Conservation (phyloP, 2,888 invertebrate genomes). For the Dryobotodes eremita region DNA sequence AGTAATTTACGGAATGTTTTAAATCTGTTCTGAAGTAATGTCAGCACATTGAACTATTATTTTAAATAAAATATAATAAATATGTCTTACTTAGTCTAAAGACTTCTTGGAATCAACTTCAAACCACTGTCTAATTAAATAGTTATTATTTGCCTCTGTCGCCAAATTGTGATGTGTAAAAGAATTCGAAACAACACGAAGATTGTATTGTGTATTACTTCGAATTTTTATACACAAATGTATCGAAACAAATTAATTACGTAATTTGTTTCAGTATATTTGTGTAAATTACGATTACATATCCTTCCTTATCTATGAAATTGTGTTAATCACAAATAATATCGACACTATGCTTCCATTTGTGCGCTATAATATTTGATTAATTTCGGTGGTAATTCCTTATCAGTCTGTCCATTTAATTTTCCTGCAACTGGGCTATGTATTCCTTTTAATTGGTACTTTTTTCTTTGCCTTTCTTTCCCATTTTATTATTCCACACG, state of each 20-base stretch:
- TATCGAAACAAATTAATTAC: neutral
- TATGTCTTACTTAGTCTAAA: slow-evolving; percentile 23
- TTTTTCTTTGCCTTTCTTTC: neutral
- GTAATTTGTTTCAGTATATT: neutral
- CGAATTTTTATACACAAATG: neutral
- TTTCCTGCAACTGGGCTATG: neutral
- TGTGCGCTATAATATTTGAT: slow-evolving; percentile 7
- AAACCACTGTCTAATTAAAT: slow-evolving; percentile 1
- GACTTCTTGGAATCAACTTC: slow-evolving; percentile 16
- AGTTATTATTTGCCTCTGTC: neutral
- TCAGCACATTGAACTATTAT: slow-evolving; percentile 19
- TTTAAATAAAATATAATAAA: slow-evolving; percentile 29
- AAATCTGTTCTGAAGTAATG: slow-evolving; percentile 27
- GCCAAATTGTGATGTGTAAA: neutral
- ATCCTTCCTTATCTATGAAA: neutral
- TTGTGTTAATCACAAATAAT: neutral
- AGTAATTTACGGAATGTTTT: slow-evolving; percentile 43
- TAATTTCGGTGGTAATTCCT: neutral
- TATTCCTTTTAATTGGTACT: neutral
- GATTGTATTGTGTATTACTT: neutral
- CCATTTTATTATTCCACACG: neutral
- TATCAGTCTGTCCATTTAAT: neutral
- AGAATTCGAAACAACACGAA: neutral
- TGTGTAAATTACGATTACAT: too few species aligned
- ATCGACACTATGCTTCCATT: neutral